Percentiles rank a stretch among this genome's conserved stretches.
Evolutionary conservation across 2,797 vertebrate genomes (phyloP).

Genomic region (Podarcis siculus): DNA sequence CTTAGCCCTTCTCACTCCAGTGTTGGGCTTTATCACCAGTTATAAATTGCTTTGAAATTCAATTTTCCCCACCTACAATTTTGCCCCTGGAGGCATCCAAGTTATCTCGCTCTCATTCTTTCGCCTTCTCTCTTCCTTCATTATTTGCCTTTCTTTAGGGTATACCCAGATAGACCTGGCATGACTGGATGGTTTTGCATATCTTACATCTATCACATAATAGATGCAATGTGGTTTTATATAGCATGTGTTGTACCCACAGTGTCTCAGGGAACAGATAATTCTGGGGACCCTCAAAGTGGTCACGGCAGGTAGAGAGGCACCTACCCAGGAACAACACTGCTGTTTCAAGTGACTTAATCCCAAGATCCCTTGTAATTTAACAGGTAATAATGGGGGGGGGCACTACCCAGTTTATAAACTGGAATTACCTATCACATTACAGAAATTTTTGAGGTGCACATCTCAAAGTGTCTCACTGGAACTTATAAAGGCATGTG

Average conservation of each 20-base stretch:
- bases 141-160: background rate
- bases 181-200: background rate
- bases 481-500: background rate
- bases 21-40: background rate
- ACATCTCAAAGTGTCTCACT: background rate
- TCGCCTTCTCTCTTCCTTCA: background rate
- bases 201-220: background rate
- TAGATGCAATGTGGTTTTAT: background rate
- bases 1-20: fast-evolving
- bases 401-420: background rate
- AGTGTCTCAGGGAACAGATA: background rate
- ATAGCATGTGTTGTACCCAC: background rate
- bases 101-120: background rate
- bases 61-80: constrained; percentile 12
- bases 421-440: too few relatives aligned
- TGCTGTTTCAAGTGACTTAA: too few relatives aligned
- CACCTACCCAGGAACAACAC: background rate
- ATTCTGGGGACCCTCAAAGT: background rate
- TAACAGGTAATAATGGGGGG: background rate
- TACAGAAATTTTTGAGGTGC: background rate
- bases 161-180: background rate
- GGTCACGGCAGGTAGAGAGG: background rate
- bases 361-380: background rate
- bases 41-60: constrained; percentile 14
- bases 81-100: background rate